Evolutionary conservation across 2,888 invertebrate species (phyloP).

Genomic region (Sepioteuthis lessoniana): DNA sequence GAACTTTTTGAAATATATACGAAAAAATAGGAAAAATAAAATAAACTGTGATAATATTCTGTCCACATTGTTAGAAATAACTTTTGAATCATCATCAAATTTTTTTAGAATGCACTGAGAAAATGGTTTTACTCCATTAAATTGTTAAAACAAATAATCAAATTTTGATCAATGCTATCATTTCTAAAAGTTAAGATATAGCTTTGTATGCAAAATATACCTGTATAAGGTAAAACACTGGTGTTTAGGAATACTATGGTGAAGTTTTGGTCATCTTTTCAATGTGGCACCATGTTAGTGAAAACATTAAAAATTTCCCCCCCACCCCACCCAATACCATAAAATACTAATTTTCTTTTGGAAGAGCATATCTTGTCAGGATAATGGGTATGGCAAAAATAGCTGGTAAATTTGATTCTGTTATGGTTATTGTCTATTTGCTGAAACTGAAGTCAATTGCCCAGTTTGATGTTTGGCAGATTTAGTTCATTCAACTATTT

Average conservation of each 20-base stretch:
- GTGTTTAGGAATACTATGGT: not conserved
- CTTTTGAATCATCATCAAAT: too few relatives aligned
- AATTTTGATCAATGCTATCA: not conserved
- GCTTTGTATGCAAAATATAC: not conserved
- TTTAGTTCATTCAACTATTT: not conserved
- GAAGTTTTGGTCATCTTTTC: not conserved
- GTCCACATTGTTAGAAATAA: too few relatives aligned
- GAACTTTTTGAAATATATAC: too few relatives aligned
- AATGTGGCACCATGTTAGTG: not conserved
- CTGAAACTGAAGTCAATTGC: slow-evolving; percentile 18
- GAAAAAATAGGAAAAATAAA: too few relatives aligned
- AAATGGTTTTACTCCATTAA: not conserved
- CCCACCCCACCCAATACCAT: not conserved
- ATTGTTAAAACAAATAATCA: not conserved
- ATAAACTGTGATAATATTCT: too few relatives aligned
- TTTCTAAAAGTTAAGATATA: not conserved
- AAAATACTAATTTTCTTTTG: not conserved
- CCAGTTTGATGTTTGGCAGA: not conserved
- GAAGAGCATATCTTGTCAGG: too few relatives aligned
- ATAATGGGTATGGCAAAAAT: slow-evolving; percentile 33
- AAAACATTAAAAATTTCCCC: slow-evolving; percentile 1
- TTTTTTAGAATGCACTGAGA: not conserved
- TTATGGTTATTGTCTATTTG: slow-evolving; percentile 33
- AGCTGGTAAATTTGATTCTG: not conserved
- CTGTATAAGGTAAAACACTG: not conserved